phyloP scores from a whole-genome alignment of 2,888 invertebrate species.

The Elmis aenea region DNA sequence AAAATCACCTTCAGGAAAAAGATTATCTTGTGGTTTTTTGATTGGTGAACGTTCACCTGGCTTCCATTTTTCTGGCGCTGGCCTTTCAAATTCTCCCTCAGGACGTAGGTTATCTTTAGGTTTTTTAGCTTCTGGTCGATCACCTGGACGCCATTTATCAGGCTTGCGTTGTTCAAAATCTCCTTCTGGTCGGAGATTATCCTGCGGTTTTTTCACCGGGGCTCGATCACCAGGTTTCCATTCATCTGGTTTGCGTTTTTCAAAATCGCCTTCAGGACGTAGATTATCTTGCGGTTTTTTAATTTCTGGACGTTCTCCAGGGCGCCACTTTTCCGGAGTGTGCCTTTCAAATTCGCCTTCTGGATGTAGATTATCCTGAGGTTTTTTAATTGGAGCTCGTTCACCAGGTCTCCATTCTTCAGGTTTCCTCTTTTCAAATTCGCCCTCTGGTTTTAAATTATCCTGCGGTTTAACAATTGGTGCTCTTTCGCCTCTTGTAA shows the following conservation, averaged over 20 bases:
- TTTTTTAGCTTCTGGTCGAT: slow-evolving; percentile 50
- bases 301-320: slow-evolving; percentile 52
- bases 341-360: slow-evolving; percentile 43
- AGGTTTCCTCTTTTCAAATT: slow-evolving; percentile 43
- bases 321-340: slow-evolving; percentile 32
- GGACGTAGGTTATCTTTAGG: slow-evolving; percentile 48
- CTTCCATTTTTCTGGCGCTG: slow-evolving; percentile 44
- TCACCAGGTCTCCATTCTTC: slow-evolving; percentile 48
- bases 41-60: slow-evolving; percentile 44
- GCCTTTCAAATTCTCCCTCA: slow-evolving; percentile 52
- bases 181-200: slow-evolving; percentile 54
- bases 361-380: slow-evolving; percentile 39
- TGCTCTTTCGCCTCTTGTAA: slow-evolving; percentile 42
- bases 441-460: slow-evolving; percentile 47
- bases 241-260: slow-evolving; percentile 43
- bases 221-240: slow-evolving; percentile 52
- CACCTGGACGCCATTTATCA: slow-evolving; percentile 41
- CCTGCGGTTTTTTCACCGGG: slow-evolving; percentile 53
- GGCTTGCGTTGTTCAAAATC: slow-evolving; percentile 36
- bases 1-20: slow-evolving; percentile 55
- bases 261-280: slow-evolving; percentile 53
- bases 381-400: slow-evolving; percentile 41
- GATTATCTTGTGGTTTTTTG: slow-evolving; percentile 45
- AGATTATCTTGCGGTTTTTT: slow-evolving; percentile 49
- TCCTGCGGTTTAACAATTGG: slow-evolving; percentile 49